Evolutionary conservation across 2,797 vertebrate species (phyloP).

Genomic region (Sebastes hopkinsi): DNA sequence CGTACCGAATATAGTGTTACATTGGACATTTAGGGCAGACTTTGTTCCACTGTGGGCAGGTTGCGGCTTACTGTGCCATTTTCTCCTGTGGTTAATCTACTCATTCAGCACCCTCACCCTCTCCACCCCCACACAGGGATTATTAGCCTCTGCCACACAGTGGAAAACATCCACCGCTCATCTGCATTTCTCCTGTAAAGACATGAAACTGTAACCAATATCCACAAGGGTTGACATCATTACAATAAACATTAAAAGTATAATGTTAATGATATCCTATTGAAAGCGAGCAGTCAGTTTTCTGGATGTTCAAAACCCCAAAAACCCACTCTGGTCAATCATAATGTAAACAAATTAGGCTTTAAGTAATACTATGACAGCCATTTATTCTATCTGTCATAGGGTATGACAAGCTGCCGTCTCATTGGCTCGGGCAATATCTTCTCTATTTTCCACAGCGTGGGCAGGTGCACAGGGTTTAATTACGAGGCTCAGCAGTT

Average conservation of each 20-base stretch:
- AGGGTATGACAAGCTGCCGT: neutral
- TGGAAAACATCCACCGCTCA: constrained; percentile 70
- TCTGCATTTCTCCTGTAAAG: constrained; percentile 55
- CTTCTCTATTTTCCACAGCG: constrained; percentile 20
- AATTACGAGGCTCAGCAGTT: constrained; percentile 20
- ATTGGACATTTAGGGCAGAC: constrained; percentile 64
- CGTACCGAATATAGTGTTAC: constrained; percentile 68
- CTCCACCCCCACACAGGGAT: constrained; percentile 8
- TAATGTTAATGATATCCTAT: constrained; percentile 22
- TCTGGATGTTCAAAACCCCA: neutral
- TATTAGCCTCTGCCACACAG: constrained; percentile 55
- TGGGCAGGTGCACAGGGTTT: constrained; percentile 67
- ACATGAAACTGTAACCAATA: constrained; percentile 52
- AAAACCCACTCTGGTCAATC: constrained; percentile 10
- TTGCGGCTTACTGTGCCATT: constrained; percentile 62
- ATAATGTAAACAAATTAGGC: constrained; percentile 30
- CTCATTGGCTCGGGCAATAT: constrained; percentile 21
- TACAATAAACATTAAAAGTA: constrained; percentile 49
- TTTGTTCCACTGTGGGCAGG: constrained; percentile 74
- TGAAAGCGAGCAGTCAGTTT: constrained; percentile 12
- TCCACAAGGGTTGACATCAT: constrained; percentile 53
- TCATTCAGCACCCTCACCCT: constrained; percentile 61
- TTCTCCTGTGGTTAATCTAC: constrained; percentile 68
- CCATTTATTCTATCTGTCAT: constrained; percentile 38
- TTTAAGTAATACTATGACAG: constrained; percentile 26